Evolutionary conservation across 2,113 vertebrate genomes (phyloP), one percentile per base, ranked within the genome.

Genomic region (Phycodurus eques): DNA sequence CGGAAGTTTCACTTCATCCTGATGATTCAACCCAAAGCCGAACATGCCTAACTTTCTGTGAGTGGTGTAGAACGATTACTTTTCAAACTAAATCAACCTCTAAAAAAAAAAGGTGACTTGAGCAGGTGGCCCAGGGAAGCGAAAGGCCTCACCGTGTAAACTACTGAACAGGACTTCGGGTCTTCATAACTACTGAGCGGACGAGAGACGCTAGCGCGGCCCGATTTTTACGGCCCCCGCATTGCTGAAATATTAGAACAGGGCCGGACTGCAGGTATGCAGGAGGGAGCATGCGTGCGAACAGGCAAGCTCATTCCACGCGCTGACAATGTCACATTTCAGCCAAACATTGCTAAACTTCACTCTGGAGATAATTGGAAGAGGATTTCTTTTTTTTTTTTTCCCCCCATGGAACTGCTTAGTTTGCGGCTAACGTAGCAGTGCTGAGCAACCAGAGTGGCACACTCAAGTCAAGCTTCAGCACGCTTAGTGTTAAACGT

Each of bases 101-200:
- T 73, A 35, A 17, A 59, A 59, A 59, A 59, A 61, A 47, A 17
- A 66, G 13, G 43, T 31, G n/a, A 19, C 12, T 27, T 47, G 44
- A 47, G 64, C 13, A n/a, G 62, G 68, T 77, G 75, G 78, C 83
- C 80, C 63, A 67, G 44, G 73, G 80, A 81, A 35, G 22, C 31
- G 31, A 49, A 49, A 83, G 76, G 33, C 22, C 67, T 83, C 79
- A 68, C 77, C 79, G 81, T 83, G 76, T 85, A 15, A 75, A 91
- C 89, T 88, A 89, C 88, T 92, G 90, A 91, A 90, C 82, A 77
- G 82, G 86, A 86, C 87, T 84, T 72, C 81, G 76, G 35, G 57
- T 82, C 39, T 70, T 56, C 35, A 31, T 82, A 79, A 92, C 92
- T 92, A 92, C 91, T 92, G 90, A 92, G 86, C 82, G 83, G 82